Conservation (phyloP, 37 sponge, comb jelly and placozoan species). For the Spongilla lacustris region DNA sequence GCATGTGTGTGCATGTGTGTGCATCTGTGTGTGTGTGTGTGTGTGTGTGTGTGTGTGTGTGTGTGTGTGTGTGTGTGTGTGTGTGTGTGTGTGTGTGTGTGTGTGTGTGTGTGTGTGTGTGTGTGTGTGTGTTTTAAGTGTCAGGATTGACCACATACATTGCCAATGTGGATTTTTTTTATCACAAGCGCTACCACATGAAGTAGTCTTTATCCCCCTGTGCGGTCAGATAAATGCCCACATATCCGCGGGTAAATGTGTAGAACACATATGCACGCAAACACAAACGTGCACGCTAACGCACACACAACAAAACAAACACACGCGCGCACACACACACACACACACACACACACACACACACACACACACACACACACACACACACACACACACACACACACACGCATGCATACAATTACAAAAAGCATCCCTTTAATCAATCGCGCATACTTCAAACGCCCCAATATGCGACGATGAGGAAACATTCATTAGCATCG, state of each 20-base stretch:
- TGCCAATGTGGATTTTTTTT: too few relatives aligned
- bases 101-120: background rate
- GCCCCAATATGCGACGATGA: too few relatives aligned
- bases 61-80: background rate
- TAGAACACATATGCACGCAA: background rate
- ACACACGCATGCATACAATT: background rate
- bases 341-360: slow-evolving; percentile 28
- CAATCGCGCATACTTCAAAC: too few relatives aligned
- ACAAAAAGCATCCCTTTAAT: background rate
- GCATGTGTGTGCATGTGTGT: background rate
- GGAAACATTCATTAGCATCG: too few relatives aligned
- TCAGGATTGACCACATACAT: too few relatives aligned
- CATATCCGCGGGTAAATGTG: too few relatives aligned
- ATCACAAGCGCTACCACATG: too few relatives aligned
- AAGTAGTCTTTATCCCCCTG: too few relatives aligned
- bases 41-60: background rate
- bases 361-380: slow-evolving; percentile 13
- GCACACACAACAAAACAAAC: too few relatives aligned
- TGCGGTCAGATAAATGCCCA: too few relatives aligned
- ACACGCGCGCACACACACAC: slow-evolving; percentile 14
- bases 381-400: slow-evolving; percentile 3
- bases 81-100: background rate
- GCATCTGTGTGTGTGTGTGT: background rate
- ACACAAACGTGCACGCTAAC: background rate
- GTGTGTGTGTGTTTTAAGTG: too few relatives aligned